Percentiles rank a stretch among this genome's conserved stretches.
Evolutionary conservation across 2,797 vertebrate species (phyloP).

Genomic region (Myotis daubentonii): DNA sequence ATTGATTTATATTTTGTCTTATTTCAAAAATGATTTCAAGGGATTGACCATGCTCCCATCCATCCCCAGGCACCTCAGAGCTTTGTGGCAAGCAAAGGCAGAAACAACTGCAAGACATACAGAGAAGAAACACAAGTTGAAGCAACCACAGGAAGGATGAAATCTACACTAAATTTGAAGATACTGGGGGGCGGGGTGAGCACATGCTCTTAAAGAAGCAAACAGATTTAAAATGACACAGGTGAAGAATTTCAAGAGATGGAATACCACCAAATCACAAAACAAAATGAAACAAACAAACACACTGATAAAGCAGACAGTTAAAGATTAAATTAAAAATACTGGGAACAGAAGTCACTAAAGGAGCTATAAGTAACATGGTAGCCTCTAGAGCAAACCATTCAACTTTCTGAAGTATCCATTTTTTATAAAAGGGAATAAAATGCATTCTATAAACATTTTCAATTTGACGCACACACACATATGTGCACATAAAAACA

Average conservation of each 20-base stretch:
- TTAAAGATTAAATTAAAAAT: neutral
- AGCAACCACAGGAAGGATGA: neutral
- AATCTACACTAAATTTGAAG: neutral
- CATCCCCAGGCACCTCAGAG: neutral
- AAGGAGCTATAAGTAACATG: neutral
- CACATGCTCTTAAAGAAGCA: neutral
- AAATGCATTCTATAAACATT: neutral
- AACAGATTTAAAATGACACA: neutral
- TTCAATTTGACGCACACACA: neutral
- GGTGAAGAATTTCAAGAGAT: neutral
- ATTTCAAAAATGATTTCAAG: neutral
- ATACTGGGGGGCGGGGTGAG: no score
- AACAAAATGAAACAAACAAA: neutral
- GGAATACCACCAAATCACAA: neutral
- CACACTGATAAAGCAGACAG: neutral
- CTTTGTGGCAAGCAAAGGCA: neutral
- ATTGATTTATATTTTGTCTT: neutral
- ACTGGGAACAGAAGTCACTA: neutral
- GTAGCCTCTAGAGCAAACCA: neutral
- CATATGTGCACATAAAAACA: neutral
- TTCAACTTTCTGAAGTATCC: neutral
- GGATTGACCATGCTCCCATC: neutral
- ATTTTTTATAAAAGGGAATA: neutral
- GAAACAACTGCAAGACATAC: neutral
- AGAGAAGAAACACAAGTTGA: neutral